A percentile compares a stretch with the other conserved stretches of the same genome.
Conservation (phyloP, 1,140 invertebrate species). For the Neocloeon triangulifer region DNA sequence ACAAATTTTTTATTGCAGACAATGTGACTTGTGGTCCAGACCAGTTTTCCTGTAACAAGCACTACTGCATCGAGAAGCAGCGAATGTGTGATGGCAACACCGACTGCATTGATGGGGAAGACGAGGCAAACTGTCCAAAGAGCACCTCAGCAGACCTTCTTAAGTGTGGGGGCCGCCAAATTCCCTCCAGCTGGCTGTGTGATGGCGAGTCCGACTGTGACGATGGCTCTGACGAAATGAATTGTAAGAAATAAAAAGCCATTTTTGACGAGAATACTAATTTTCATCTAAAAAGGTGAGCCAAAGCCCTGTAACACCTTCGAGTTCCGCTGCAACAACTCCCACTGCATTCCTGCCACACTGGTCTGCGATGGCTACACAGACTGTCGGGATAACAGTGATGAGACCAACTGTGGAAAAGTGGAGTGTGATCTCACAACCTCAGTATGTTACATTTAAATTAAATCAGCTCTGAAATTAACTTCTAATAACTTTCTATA, state of each 20-base stretch:
- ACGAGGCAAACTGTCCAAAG: conserved; percentile 12
- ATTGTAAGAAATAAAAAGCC: too few species aligned
- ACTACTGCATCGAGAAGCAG: conserved; percentile 22
- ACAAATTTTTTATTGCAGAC: conserved; percentile 9
- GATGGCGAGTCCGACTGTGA: conserved; percentile 14
- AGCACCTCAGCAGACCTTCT: conserved; percentile 10
- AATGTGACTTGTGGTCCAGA: conserved; percentile 15
- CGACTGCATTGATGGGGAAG: conserved; percentile 20
- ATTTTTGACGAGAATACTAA: too few species aligned
- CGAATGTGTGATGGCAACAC: conserved; percentile 23
- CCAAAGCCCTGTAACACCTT: neutral
- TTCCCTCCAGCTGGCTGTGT: conserved; percentile 15
- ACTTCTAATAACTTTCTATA: too few species aligned
- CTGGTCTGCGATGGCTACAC: conserved; percentile 27
- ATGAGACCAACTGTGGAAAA: conserved; percentile 23
- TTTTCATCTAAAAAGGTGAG: too few species aligned
- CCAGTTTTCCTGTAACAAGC: conserved; percentile 24
- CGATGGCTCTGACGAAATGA: too few species aligned
- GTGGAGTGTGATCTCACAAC: neutral
- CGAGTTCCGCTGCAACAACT: neutral
- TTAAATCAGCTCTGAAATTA: too few species aligned
- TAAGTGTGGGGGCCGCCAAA: conserved; percentile 17
- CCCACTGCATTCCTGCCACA: conserved; percentile 16
- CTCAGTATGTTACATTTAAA: too few species aligned
- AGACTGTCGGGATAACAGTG: conserved; percentile 25